Base-by-base conservation (phyloP, 2,797 vertebrate genomes). In the Micropoecilia bifurca region DNA sequence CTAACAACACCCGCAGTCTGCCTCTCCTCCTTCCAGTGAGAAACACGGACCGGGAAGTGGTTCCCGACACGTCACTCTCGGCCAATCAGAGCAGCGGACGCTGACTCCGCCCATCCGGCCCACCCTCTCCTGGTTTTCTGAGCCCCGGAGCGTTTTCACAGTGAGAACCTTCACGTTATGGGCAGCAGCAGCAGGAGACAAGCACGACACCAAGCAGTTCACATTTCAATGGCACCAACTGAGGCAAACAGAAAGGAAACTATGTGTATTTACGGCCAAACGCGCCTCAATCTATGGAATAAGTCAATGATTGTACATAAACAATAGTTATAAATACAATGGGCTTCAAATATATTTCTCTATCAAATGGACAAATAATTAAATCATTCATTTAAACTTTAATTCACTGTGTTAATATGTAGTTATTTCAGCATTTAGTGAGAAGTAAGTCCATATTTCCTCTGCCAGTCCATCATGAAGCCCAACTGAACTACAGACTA, bases 1-100 rank as follows among this genome's bases (percentile, higher is more conserved):
- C 94, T 95, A 95, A 95, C 94, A 95, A 94, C 92, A 93, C 91
- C 12, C 12, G 94, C 91, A 92, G 91, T 92, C 89, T 88, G 80
- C 80, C 91, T 91, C 90, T 90, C 91, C 94, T 93, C 92, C 91
- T 93, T 91, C 86, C 81, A 61, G 84, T 75, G 86, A 87, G 89
- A 88, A 83, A 43, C 72, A 78, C 90, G 75, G 83, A 91, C 87
- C 89, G 92, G 93, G 94, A 95, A 94, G 93, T 90, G 85, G 84
- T 85, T 85, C 81, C 72, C 45, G 83, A 81, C 86, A 95, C 93
- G 93, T 95, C 94, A 94, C 85, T 77, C 74, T 45, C 80, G 22
- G 80, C 92, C 90, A 94, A 94, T 78, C 91, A 92, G 79, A 86
- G 80, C 77, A 13, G 20, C 30, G 6, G 74, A 73, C 14, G 22